These are phyloP conservation scores for Clarias batrachus DNA, from an alignment of 2,113 vertebrate genomes.

Conservation along the genomic window DNA sequence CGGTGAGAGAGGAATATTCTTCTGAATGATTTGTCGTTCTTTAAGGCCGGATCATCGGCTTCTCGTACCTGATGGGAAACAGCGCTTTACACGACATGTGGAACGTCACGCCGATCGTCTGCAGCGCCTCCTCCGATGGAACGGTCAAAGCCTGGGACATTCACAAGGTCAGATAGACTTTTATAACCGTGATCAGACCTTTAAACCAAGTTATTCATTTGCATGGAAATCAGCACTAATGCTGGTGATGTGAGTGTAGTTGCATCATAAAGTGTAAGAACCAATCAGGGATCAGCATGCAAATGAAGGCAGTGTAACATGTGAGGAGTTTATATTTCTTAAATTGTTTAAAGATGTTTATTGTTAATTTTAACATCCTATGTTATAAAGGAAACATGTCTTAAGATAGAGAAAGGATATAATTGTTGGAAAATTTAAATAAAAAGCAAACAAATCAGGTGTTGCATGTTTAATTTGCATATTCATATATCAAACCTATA, in stretches of 20 bases:
- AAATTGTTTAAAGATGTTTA: neutral
- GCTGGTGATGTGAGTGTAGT: neutral
- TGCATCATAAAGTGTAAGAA: neutral
- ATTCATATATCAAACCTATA: neutral
- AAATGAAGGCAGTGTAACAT: neutral
- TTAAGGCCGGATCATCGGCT: constrained; percentile 69
- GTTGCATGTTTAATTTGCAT: neutral
- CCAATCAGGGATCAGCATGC: neutral
- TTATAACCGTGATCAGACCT: neutral
- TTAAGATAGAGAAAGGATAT: neutral
- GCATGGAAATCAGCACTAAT: neutral
- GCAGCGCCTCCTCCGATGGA: constrained; percentile 73
- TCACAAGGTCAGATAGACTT: constrained; percentile 61
- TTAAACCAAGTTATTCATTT: neutral
- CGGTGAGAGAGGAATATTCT: no score
- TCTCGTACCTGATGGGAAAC: constrained; percentile 67
- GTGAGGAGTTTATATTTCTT: neutral
- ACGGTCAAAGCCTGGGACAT: constrained; percentile 75
- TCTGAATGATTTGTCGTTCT: constrained; percentile 7
- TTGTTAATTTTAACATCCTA: neutral
- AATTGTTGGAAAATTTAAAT: neutral
- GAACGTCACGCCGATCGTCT: constrained; percentile 60
- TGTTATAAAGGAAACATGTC: neutral
- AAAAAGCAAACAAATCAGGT: neutral
- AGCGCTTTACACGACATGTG: constrained; percentile 60